Base-by-base conservation (phyloP, 2,888 invertebrate species). In the Panzeria rudis region DNA sequence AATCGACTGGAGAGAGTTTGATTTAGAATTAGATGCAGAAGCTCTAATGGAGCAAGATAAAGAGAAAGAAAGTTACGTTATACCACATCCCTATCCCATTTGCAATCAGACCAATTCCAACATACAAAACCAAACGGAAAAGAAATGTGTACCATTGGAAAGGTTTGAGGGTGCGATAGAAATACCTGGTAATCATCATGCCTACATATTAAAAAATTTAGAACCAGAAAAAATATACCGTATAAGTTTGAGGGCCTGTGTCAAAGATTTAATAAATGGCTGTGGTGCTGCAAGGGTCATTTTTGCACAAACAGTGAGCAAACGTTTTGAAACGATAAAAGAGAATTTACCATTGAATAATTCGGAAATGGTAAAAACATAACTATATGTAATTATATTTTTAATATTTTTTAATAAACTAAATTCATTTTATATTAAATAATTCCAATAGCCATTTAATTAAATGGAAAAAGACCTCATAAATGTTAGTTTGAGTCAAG, bases 241-340 rank as follows among this genome's bases (percentile, higher is more conserved):
- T 9, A 86, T 92, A 8, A 87, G 88, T n/a, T 77, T 92, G 0
- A 88, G 89, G 0, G 92, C 92, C 2, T 92, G 92, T 83, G 89
- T 89, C 0, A 84, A 86, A 0, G 87, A 79, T 3, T 72, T 92
- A 38, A 11, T 83, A 32, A 91, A 91, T 72, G 89, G 89, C 0
- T 92, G 92, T 54, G 91, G 92, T n/a, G 86, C 83, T 0, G 91
- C 90, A 1, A 85, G 73, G n/a, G 66, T 68, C 1, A 81, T 89
- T 50, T 62, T 71, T n/a, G 86, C 88, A 0, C 87, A 89, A 35
- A 88, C 89, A 0, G 72, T 90, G 0, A 82, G 88, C 44, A 88
- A 87, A 75, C 88, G 88, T 35, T 50, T 86, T 25, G 81, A 83
- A 32, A 29, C 52, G 0, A 72, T 87, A 23, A 66, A 87, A 17